These are phyloP conservation scores for Peromyscus maniculatus DNA, from an alignment of 2,113 vertebrate genomes.

Conservation along the genomic window DNA sequence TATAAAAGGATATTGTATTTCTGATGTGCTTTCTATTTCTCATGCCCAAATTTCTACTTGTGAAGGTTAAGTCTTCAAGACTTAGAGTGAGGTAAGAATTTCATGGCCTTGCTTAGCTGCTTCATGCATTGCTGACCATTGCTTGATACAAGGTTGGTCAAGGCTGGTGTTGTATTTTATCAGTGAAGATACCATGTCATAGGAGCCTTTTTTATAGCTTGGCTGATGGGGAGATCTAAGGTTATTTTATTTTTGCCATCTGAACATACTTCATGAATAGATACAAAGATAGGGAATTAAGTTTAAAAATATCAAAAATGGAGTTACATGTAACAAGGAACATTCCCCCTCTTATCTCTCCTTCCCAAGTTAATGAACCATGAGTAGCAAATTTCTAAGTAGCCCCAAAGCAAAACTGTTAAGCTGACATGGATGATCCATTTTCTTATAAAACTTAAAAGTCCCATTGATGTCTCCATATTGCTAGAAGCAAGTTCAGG, in stretches of 20 bases:
- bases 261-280: constrained; percentile 6
- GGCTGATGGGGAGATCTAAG: not conserved
- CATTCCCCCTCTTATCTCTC: not conserved
- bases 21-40: not conserved
- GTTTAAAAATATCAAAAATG: constrained; percentile 1
- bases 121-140: constrained; percentile 93
- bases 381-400: constrained; percentile 28
- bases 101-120: constrained; percentile 91
- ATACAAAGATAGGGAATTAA: not conserved
- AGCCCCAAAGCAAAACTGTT: constrained; percentile 9
- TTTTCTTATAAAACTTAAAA: not conserved
- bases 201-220: constrained; percentile 90
- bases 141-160: constrained; percentile 90
- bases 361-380: not conserved
- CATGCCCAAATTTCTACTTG: not conserved
- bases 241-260: not conserved
- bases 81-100: not conserved
- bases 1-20: not conserved
- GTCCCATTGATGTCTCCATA: not conserved
- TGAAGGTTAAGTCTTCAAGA: not conserved
- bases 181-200: constrained; percentile 89
- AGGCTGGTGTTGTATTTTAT: constrained; percentile 89
- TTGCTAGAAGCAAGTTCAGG: not conserved
- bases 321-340: not conserved
- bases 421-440: not conserved